Evolutionary conservation across 2,113 vertebrate species (phyloP), one percentile per base, ranked within the genome.

Genomic region (Muscicapa adusta): DNA sequence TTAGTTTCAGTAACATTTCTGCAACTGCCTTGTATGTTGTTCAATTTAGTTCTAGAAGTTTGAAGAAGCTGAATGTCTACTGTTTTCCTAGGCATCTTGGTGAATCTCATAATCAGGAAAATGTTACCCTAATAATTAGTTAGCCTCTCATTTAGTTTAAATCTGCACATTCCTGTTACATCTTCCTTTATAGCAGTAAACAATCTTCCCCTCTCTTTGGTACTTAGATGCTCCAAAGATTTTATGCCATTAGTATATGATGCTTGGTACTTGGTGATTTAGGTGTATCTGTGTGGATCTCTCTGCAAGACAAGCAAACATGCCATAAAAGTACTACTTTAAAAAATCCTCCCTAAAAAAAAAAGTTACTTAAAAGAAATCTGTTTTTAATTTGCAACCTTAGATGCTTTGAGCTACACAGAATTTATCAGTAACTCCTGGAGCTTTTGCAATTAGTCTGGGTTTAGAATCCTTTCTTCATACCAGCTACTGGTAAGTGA

Each of bases 321-420:
- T 48, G 62, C n/a, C 36, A 48, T 33, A 45, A 14, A 92, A 45
- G 6, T 36, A n/a, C 16, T 36, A 33, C 28, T 56, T 65, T 61
- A n/a, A 65, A 87, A 89, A 95, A 75, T 5, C 6, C 18, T 19
- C n/a, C 34, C 61, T 47, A 20, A 66, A 89, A 56, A 61, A 36
- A 43, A 45, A 20, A 45, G 5, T 38, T 42, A 22, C 8, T 17
- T 3, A 53, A 76, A 42, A 14, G 0, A 8, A 18, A 31, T 10
- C 10, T 5, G 15, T 25, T 73, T 84, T 42, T 7, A 29, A 70
- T 76, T 96, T 70, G 14, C 18, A 38, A 1, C 57, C 67, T 60
- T 14, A 57, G 10, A 57, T 9, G 56, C 12, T 38, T 50, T 40
- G 28, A 45, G 8, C 23, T 58, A 3, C 38, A 26, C 31, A n/a